phyloP scores from a whole-genome alignment of 2,113 vertebrate species.

The Sinocyclocheilus rhinocerous region DNA sequence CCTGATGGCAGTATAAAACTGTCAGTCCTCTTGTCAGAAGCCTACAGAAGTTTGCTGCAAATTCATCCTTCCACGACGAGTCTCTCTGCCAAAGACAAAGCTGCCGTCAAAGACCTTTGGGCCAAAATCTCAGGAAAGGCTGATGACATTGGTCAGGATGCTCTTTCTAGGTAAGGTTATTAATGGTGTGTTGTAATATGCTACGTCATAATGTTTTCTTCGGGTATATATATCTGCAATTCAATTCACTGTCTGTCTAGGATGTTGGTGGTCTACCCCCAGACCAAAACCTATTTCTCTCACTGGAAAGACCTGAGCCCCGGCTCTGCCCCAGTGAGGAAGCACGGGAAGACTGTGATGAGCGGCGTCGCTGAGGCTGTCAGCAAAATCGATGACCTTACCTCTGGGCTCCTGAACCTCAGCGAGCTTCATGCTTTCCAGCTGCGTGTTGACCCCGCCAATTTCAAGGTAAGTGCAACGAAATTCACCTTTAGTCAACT shows the following conservation, averaged over 20 bases:
- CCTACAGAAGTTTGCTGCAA: constrained; percentile 28
- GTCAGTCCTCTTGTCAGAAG: constrained; percentile 43
- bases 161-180: constrained; percentile 77
- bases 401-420: constrained; percentile 65
- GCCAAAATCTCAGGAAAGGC: constrained; percentile 59
- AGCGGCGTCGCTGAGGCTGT: constrained; percentile 71
- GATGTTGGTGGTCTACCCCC: constrained; percentile 73
- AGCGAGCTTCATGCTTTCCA: constrained; percentile 83
- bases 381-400: constrained; percentile 72
- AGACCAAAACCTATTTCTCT: constrained; percentile 88
- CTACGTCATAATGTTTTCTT: background rate
- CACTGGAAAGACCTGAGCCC: constrained; percentile 78
- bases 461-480: constrained; percentile 79
- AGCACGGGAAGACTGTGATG: constrained; percentile 77
- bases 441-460: constrained; percentile 84
- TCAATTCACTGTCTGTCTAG: constrained; percentile 61
- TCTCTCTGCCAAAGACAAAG: constrained; percentile 72
- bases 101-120: constrained; percentile 72
- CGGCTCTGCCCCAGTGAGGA: constrained; percentile 67
- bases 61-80: constrained; percentile 69
- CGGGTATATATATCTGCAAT: too few species aligned
- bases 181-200: background rate
- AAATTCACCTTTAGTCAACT: background rate
- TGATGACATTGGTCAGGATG: constrained; percentile 64
- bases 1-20: constrained; percentile 16